phyloP scores from a whole-genome alignment of 2,797 vertebrate species.

The Tauraco hartlaubi region DNA sequence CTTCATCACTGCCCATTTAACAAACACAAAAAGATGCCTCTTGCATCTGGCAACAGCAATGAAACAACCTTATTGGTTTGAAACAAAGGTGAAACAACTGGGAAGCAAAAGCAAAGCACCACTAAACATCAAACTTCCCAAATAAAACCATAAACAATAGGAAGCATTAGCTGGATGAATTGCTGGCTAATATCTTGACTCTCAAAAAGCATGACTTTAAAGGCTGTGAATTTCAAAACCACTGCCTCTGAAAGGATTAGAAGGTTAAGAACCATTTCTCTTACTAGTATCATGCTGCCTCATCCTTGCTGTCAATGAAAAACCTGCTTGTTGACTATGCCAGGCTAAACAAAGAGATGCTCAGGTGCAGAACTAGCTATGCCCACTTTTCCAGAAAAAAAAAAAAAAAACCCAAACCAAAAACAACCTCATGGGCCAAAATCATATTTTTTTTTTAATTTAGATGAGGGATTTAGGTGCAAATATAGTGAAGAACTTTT shows the following conservation, averaged over 20 bases:
- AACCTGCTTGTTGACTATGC: background rate
- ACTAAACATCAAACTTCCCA: background rate
- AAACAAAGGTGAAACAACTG: background rate
- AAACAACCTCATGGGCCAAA: background rate
- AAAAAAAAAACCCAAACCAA: background rate
- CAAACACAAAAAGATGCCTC: conserved; percentile 19
- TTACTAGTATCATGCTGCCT: background rate
- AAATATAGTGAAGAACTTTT: background rate
- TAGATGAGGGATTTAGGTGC: background rate
- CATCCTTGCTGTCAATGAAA: background rate
- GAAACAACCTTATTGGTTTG: background rate
- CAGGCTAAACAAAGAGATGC: background rate
- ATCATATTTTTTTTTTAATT: background rate
- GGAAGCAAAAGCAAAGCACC: background rate
- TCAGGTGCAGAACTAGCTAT: background rate
- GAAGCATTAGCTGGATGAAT: background rate
- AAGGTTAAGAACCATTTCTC: background rate
- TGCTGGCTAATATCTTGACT: background rate
- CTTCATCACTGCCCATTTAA: background rate
- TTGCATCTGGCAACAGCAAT: background rate
- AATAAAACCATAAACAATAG: background rate
- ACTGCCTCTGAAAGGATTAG: background rate
- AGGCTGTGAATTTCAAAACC: background rate
- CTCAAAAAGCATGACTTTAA: background rate
- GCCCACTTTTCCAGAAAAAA: background rate